Percentiles rank a stretch among this genome's conserved stretches.
phyloP scores from a whole-genome alignment of 2,113 vertebrate species.

The Thomomys bottae region DNA sequence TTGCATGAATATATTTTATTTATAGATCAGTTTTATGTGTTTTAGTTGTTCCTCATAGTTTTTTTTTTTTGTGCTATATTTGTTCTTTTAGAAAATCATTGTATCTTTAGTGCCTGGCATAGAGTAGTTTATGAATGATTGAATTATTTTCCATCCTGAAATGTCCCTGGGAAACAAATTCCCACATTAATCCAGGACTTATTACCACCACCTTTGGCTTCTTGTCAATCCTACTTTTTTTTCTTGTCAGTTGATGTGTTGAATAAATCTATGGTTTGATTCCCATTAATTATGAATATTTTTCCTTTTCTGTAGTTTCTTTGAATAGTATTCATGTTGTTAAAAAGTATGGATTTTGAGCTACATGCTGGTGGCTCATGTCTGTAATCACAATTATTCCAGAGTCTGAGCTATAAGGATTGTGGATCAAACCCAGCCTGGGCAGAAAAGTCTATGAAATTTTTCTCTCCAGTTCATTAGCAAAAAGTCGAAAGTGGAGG shows the following conservation, averaged over 20 bases:
- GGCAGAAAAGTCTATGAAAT: no score
- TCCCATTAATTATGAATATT: not conserved
- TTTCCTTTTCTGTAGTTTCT: not conserved
- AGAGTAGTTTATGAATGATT: not conserved
- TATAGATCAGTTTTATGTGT: not conserved
- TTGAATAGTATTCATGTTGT: not conserved
- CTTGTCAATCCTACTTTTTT: not conserved
- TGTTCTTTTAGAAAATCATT: not conserved
- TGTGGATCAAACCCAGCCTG: no score
- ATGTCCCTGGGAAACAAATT: no score
- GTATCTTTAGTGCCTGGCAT: no score
- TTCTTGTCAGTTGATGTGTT: not conserved
- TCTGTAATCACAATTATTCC: no score
- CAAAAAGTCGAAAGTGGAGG: no score
- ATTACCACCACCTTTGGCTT: not conserved
- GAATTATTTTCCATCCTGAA: not conserved
- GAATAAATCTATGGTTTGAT: not conserved
- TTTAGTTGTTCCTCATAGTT: not conserved
- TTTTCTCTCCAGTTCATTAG: no score
- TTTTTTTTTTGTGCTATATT: not conserved
- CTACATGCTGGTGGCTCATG: no score
- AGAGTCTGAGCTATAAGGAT: no score
- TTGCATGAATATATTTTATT: not conserved
- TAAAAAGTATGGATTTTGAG: not conserved
- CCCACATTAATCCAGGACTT: not conserved